Evolutionary conservation across 2,888 invertebrate species (phyloP).

Genomic region (Steinernema scapterisci): DNA sequence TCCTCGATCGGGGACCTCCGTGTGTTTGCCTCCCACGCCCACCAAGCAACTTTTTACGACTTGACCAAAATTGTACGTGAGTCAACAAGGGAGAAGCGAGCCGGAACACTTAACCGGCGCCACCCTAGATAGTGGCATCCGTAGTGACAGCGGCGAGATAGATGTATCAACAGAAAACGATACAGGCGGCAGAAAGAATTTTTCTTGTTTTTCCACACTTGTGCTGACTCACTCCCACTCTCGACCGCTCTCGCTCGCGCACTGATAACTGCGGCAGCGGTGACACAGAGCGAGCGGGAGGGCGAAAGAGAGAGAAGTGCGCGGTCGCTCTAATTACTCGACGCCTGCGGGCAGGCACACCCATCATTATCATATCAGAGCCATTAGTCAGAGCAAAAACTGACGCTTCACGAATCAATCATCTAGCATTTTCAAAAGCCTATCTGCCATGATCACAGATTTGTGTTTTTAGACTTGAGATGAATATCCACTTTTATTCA

Average conservation of each 20-base stretch:
- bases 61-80: not conserved
- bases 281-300: not conserved
- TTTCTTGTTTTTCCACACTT: slow-evolving; percentile 4
- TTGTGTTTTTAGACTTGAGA: too few relatives aligned
- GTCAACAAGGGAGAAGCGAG: not conserved
- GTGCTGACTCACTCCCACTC: not conserved
- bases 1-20: not conserved
- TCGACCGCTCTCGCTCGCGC: not conserved
- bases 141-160: too few relatives aligned
- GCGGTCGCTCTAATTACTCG: slow-evolving; percentile 27
- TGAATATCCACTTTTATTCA: too few relatives aligned
- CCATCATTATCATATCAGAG: not conserved
- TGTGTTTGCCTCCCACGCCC: too few relatives aligned
- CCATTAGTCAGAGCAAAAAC: slow-evolving; percentile 29
- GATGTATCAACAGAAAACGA: too few relatives aligned
- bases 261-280: not conserved
- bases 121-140: too few relatives aligned
- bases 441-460: not conserved
- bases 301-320: not conserved
- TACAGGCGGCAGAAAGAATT: not conserved
- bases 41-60: slow-evolving; percentile 1
- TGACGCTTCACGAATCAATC: slow-evolving; percentile 30
- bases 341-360: slow-evolving; percentile 23
- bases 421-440: not conserved
- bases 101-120: too few relatives aligned